phyloP scores from a whole-genome alignment of 2,888 invertebrate genomes.

The Drosophila yooni region DNA sequence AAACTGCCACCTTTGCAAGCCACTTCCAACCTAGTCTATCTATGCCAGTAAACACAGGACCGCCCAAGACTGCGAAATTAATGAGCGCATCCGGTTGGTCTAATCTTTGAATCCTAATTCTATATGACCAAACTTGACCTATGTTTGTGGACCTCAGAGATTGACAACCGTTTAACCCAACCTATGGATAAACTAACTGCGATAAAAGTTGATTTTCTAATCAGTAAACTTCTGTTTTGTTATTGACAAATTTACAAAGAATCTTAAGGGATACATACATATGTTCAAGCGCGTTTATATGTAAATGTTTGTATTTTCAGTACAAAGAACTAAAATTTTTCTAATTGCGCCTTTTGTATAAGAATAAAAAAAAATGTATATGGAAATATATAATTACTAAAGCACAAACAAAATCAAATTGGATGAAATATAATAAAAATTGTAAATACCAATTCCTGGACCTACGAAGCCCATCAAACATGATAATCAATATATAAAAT shows the following conservation, averaged over 20 bases:
- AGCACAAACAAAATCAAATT: neutral
- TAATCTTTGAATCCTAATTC: neutral
- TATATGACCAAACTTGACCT: neutral
- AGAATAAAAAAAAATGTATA: neutral
- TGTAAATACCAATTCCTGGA: neutral
- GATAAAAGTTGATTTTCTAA: neutral
- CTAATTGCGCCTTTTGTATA: neutral
- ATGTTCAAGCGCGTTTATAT: neutral
- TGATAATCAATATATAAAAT: slow-evolving; percentile 41
- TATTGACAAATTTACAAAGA: neutral
- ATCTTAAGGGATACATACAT: neutral
- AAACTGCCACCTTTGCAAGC: neutral
- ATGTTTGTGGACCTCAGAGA: neutral
- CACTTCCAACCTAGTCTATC: neutral
- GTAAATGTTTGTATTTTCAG: neutral
- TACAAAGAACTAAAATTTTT: neutral
- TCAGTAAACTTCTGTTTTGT: neutral
- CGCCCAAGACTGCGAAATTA: neutral
- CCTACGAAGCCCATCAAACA: slow-evolving; percentile 12
- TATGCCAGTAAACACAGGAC: neutral
- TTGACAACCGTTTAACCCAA: neutral
- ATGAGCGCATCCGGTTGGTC: neutral
- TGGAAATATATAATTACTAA: neutral
- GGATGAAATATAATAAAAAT: neutral
- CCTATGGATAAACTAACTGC: neutral